phyloP scores from a whole-genome alignment of 2,113 vertebrate genomes.

The Leptodactylus fuscus region DNA sequence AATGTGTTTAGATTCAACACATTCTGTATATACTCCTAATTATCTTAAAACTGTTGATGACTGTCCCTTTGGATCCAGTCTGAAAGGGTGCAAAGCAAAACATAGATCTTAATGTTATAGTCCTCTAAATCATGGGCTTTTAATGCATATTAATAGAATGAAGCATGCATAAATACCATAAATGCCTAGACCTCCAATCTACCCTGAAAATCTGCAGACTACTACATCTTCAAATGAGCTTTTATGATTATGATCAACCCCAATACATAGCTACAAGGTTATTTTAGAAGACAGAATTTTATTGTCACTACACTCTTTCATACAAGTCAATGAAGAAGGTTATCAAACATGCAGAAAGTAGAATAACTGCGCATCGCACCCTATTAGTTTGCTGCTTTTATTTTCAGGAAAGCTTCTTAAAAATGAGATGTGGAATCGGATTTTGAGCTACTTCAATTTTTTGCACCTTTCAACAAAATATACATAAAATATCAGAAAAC shows the following conservation, averaged over 20 bases:
- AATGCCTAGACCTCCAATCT: background rate
- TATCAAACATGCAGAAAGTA: background rate
- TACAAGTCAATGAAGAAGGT: background rate
- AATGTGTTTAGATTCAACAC: constrained; percentile 53
- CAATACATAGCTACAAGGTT: constrained; percentile 28
- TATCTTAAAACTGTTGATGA: constrained; percentile 52
- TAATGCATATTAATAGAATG: constrained; percentile 51
- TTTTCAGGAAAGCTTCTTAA: background rate
- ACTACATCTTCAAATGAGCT: background rate
- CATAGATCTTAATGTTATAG: constrained; percentile 4
- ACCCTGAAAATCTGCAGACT: constrained; percentile 15
- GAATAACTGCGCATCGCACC: background rate
- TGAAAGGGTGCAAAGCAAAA: constrained; percentile 37
- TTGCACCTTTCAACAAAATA: too few relatives aligned
- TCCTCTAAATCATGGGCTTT: constrained; percentile 28
- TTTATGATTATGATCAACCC: constrained; percentile 15
- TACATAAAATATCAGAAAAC: too few relatives aligned
- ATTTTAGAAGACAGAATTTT: constrained; percentile 27
- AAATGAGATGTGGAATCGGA: background rate
- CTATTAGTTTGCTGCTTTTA: background rate
- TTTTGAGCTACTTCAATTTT: too few relatives aligned
- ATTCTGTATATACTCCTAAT: constrained; percentile 55
- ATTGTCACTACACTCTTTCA: background rate
- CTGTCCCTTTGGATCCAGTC: constrained; percentile 40
- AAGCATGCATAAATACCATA: constrained; percentile 20